A percentile compares a stretch with the other conserved stretches of the same genome.
phyloP scores from a whole-genome alignment of 2,797 vertebrate species.

The Okamejei kenojei region DNA sequence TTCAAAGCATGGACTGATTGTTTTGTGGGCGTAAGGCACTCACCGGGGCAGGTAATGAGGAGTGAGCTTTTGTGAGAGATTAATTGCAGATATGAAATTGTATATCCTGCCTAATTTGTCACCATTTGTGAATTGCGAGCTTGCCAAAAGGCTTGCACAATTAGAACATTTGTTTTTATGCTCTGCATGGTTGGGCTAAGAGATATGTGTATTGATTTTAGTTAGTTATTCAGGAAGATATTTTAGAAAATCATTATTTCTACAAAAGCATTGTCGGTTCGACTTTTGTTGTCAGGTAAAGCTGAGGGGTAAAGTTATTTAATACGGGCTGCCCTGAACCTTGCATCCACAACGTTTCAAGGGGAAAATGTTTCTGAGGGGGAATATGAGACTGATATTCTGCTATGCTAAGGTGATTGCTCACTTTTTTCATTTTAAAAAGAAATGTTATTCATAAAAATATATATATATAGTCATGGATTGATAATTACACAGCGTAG shows the following conservation, averaged over 20 bases:
- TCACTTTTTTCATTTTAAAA: no score
- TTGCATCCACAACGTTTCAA: neutral
- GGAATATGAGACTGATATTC: neutral
- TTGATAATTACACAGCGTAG: no score
- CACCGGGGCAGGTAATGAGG: neutral
- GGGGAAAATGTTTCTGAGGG: neutral
- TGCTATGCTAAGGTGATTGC: neutral
- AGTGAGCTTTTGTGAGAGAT: neutral
- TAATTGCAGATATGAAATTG: neutral
- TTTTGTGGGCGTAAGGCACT: no score
- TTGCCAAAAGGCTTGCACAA: neutral
- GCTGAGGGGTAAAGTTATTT: neutral
- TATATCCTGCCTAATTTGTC: neutral
- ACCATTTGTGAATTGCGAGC: neutral
- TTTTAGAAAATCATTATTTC: neutral
- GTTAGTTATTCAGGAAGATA: slow-evolving; percentile 16
- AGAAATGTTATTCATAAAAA: no score
- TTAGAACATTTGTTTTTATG: neutral
- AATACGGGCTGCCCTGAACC: neutral
- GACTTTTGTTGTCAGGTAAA: neutral
- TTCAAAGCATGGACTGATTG: no score
- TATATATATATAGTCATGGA: no score
- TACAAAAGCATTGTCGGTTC: neutral
- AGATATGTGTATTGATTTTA: slow-evolving; percentile 3
- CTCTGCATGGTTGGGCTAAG: neutral